These are phyloP conservation scores for Sinonovacula constricta DNA, from an alignment of 1,140 invertebrate genomes.

Conservation along the genomic window DNA sequence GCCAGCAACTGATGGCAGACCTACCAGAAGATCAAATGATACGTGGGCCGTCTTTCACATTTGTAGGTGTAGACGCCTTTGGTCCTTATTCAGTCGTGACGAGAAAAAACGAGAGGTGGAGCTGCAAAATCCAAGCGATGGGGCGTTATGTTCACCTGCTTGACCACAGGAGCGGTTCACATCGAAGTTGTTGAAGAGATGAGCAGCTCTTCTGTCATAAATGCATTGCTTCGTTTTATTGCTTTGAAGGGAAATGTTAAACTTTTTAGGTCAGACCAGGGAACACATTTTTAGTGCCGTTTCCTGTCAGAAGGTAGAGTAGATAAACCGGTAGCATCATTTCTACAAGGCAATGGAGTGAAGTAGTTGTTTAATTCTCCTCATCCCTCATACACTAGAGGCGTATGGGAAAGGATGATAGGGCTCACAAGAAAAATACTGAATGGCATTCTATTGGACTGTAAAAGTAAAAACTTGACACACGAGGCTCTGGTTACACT, in stretches of 20 bases:
- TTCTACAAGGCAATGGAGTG: no score
- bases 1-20: no score
- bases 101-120: constrained; percentile 19
- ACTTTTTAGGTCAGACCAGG: constrained; percentile 11
- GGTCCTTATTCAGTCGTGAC: constrained; percentile 13
- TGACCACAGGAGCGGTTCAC: constrained; percentile 9
- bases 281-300: constrained; percentile 29
- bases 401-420: no score
- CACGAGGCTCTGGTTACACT: no score
- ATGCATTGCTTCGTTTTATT: constrained; percentile 16
- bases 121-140: constrained; percentile 4
- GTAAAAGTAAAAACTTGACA: no score
- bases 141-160: constrained; percentile 13
- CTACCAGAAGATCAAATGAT: no score
- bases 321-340: no score
- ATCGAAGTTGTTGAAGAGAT: constrained; percentile 28
- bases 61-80: constrained; percentile 30
- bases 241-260: constrained; percentile 21
- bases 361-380: no score
- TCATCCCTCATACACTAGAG: no score
- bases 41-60: constrained; percentile 16
- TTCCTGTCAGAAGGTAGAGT: no score
- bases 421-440: no score
- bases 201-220: constrained; percentile 20
- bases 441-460: no score